phyloP scores from a whole-genome alignment of 2,888 invertebrate species.

The Parapristionchus giblindavisi region DNA sequence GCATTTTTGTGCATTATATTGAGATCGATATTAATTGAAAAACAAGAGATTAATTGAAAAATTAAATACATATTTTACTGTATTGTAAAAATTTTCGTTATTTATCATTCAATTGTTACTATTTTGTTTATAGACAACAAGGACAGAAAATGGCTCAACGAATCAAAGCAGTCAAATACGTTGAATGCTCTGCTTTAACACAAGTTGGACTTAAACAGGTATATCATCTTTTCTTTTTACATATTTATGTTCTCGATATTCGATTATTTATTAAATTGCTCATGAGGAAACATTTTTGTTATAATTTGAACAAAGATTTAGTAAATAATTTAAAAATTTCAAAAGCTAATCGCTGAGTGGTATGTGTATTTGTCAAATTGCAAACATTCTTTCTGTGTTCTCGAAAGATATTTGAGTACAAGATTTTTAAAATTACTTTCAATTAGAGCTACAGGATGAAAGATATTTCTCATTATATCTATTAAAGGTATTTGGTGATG shows the following conservation, averaged over 20 bases:
- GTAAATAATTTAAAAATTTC: no score
- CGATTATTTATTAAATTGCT: no score
- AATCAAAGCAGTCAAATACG: slow-evolving; percentile 96
- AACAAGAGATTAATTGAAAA: no score
- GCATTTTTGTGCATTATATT: not conserved
- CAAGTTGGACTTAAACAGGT: slow-evolving; percentile 94
- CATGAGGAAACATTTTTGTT: no score
- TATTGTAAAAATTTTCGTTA: slow-evolving; percentile 90
- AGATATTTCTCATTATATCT: not conserved
- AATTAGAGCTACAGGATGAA: no score
- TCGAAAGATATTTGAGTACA: no score
- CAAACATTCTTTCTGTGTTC: no score
- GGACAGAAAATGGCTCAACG: slow-evolving; percentile 96
- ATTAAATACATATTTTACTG: slow-evolving; percentile 83
- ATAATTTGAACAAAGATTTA: no score
- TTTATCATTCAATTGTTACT: slow-evolving; percentile 91
- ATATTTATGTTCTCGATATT: not conserved
- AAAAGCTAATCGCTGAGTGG: not conserved
- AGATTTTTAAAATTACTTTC: no score
- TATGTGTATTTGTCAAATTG: no score
- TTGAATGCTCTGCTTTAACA: slow-evolving; percentile 98
- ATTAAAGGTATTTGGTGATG: slow-evolving; percentile 93
- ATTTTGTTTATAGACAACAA: slow-evolving; percentile 17
- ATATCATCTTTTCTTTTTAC: not conserved
- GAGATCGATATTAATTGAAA: not conserved